Evolutionary conservation across 1,140 invertebrate genomes (phyloP).

Genomic region (Pentalonia nigronervosa): DNA sequence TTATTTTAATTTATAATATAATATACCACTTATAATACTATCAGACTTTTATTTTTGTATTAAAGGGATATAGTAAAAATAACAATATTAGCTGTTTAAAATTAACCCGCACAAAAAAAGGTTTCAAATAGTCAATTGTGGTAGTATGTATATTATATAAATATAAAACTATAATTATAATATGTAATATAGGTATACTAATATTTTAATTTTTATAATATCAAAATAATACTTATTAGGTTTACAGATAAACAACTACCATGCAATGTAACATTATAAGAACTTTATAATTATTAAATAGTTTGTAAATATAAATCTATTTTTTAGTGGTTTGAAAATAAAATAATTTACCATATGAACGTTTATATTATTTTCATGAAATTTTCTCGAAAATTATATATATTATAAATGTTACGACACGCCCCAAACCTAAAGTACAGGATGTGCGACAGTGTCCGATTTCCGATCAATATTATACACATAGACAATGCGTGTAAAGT

Average conservation of each 20-base stretch:
- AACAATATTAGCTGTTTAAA: background rate
- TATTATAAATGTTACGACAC: background rate
- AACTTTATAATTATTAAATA: background rate
- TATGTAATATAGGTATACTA: background rate
- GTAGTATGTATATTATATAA: background rate
- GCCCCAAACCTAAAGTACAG: background rate
- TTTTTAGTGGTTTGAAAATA: background rate
- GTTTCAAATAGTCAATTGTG: background rate
- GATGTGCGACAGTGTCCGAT: background rate
- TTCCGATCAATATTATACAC: background rate
- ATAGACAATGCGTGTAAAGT: background rate
- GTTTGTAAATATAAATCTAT: background rate
- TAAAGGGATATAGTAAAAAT: background rate
- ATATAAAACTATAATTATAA: too few relatives aligned
- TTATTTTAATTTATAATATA: slow-evolving; percentile 6
- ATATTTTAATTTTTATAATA: background rate
- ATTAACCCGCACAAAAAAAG: background rate
- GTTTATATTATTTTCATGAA: background rate
- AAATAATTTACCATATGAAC: background rate
- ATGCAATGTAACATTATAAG: background rate
- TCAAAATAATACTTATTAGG: background rate
- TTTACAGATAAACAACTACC: background rate
- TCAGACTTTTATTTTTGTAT: background rate
- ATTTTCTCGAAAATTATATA: background rate
- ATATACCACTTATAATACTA: background rate